Percentiles rank a stretch among this genome's conserved stretches.
Evolutionary conservation across 2,888 invertebrate genomes (phyloP).

Genomic region (Chironomus tentans): DNA sequence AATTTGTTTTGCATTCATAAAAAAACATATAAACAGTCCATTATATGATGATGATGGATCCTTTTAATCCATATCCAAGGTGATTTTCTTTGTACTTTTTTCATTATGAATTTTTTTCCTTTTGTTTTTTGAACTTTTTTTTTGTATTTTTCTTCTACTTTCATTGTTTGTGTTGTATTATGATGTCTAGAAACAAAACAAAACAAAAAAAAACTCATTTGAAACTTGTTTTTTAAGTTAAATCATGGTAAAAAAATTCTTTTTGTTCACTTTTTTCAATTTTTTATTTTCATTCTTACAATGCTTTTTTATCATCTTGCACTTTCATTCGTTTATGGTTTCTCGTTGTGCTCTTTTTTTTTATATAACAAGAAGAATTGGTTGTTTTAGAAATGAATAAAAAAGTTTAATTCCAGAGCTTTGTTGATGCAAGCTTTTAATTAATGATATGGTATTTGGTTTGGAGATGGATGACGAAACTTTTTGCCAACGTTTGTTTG

Average conservation of each 20-base stretch:
- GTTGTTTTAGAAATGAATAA: not conserved
- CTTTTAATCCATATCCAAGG: conserved; percentile 17
- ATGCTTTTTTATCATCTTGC: not conserved
- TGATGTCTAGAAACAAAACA: not conserved
- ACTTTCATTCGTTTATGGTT: not conserved
- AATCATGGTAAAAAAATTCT: not conserved
- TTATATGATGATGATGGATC: conserved; percentile 23
- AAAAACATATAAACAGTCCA: conserved; percentile 16
- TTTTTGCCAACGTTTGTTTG: no score
- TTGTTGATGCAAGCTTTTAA: no score
- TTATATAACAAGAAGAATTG: not conserved
- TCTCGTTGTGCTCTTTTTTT: no score
- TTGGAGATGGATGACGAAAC: no score
- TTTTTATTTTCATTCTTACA: not conserved
- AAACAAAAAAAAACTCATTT: not conserved
- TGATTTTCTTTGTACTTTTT: conserved; percentile 17
- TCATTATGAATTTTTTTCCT: not conserved
- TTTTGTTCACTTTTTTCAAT: no score
- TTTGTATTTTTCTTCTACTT: not conserved
- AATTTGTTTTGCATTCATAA: not conserved
- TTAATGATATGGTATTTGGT: no score
- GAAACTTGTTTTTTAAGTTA: not conserved
- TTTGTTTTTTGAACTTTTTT: not conserved
- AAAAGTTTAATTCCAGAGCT: no score
- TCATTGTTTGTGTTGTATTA: not conserved